Base-by-base conservation (phyloP, 2,888 invertebrate genomes). In the Spodoptera exigua region DNA sequence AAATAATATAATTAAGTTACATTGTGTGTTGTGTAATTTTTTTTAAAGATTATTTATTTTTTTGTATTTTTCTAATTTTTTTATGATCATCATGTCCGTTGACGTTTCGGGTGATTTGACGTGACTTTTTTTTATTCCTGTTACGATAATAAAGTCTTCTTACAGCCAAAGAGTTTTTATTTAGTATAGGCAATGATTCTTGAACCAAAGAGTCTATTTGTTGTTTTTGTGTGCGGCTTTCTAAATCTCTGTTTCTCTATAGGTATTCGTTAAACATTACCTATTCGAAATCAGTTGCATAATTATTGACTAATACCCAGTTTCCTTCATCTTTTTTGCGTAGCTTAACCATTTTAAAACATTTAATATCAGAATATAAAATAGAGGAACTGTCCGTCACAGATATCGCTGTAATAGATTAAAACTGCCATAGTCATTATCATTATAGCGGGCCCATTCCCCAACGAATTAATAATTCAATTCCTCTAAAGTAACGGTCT, bases 401-500 rank as follows among this genome's bases (percentile, higher is more conserved):
- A 48, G 12, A 0, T 2, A 16, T 16, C 41, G 7, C 10, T 51
- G 10, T 45, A 45, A 56, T 46, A 47, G 35, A 16, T 39, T 37
- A 34, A 16, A 45, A 16, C 17, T 27, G 10, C 32, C 35, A 39
- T n/a, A 32, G 17, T 54, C 53, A 70, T 76, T 64, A 67, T 57
- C 60, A 60, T 70, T 58, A 61, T 49, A 27, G 37, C 41, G 10
- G 36, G 39, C 34, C 58, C 59, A 55, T 64, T 61, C 40, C 40
- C 37, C 21, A 73, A 61, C 48, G 59, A 70, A 69, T 75, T 63
- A 66, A 74, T 74, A 64, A 76, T 75, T 75, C 61, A 76, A 76
- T 66, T 60, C 16, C 61, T 64, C 43, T 72, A 69, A 75, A 74
- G 61, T 76, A 69, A 76, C 61, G 57, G 54, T 49, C 52, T 53